Percentiles rank a stretch among this genome's conserved stretches.
Evolutionary conservation across 2,888 invertebrate genomes (phyloP).

Genomic region (Amphiduros pacificus): DNA sequence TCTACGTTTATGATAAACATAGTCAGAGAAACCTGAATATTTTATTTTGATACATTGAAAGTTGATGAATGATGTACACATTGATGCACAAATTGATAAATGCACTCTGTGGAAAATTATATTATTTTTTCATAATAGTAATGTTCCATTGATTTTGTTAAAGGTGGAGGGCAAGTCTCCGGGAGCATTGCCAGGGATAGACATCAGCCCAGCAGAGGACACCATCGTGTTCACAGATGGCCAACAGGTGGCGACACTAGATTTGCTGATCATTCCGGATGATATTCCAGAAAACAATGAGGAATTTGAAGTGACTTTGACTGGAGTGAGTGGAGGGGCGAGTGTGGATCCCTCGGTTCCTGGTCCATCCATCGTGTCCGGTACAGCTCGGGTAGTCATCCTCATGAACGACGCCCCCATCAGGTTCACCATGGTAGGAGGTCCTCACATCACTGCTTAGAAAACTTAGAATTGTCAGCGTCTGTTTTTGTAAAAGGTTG

Average conservation of each 20-base stretch:
- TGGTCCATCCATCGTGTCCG: constrained; percentile 16
- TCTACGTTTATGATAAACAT: no score
- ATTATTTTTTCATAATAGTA: no score
- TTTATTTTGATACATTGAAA: no score
- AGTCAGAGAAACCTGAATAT: no score
- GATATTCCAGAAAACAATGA: constrained; percentile 48
- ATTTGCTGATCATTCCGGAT: constrained; percentile 42
- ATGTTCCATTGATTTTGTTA: no score
- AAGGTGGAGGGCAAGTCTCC: no score
- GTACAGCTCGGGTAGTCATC: constrained; percentile 27
- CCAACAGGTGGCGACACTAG: constrained; percentile 32
- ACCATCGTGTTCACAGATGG: constrained; percentile 37
- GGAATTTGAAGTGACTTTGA: constrained; percentile 39
- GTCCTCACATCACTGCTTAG: no score
- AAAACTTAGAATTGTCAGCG: no score
- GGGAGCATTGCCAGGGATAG: constrained; percentile 31
- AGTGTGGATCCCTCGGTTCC: constrained; percentile 29
- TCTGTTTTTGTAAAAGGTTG: no score
- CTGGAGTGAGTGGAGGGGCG: constrained; percentile 34
- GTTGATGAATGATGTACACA: no score
- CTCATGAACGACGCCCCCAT: constrained; percentile 56
- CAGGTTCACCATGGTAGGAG: constrained; percentile 45
- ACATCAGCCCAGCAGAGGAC: constrained; percentile 40
- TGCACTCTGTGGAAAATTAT: no score
- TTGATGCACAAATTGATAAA: no score